Evolutionary conservation across 2,888 invertebrate species (phyloP).

Genomic region (Carcina quercana): DNA sequence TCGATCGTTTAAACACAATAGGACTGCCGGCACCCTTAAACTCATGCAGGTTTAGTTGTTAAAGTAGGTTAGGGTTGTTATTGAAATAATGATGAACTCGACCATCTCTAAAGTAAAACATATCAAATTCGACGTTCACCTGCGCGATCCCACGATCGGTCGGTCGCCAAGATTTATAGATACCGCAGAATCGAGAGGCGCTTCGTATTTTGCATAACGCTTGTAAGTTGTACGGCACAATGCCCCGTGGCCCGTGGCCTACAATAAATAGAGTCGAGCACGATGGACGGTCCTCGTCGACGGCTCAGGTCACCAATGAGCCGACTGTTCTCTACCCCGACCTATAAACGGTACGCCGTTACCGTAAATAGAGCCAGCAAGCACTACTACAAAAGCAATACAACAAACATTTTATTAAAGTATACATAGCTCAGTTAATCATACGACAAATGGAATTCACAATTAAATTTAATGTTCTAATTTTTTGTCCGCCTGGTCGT

Average conservation of each 20-base stretch:
- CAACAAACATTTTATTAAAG: too few relatives aligned
- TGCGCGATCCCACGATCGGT: slow-evolving; percentile 63
- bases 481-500: too few relatives aligned
- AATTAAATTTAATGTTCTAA: too few relatives aligned
- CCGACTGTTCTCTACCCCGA: slow-evolving; percentile 11
- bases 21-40: neutral
- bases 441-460: too few relatives aligned
- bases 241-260: slow-evolving; percentile 35
- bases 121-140: slow-evolving; percentile 59
- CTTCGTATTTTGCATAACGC: slow-evolving; percentile 67
- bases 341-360: too few relatives aligned
- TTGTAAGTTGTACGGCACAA: slow-evolving; percentile 55
- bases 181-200: slow-evolving; percentile 65
- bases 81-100: too few relatives aligned
- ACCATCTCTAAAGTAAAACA: slow-evolving; percentile 49
- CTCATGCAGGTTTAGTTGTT: too few relatives aligned
- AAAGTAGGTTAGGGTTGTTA: too few relatives aligned
- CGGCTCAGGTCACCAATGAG: slow-evolving; percentile 21
- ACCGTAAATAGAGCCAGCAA: too few relatives aligned
- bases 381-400: too few relatives aligned
- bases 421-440: too few relatives aligned
- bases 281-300: slow-evolving; percentile 24
- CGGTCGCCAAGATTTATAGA: slow-evolving; percentile 60
- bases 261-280: slow-evolving; percentile 34
- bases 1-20: too few relatives aligned